Percentiles rank a stretch among this genome's conserved stretches.
Evolutionary conservation across 1,140 invertebrate genomes (phyloP).

Genomic region (Orchestia grillus): DNA sequence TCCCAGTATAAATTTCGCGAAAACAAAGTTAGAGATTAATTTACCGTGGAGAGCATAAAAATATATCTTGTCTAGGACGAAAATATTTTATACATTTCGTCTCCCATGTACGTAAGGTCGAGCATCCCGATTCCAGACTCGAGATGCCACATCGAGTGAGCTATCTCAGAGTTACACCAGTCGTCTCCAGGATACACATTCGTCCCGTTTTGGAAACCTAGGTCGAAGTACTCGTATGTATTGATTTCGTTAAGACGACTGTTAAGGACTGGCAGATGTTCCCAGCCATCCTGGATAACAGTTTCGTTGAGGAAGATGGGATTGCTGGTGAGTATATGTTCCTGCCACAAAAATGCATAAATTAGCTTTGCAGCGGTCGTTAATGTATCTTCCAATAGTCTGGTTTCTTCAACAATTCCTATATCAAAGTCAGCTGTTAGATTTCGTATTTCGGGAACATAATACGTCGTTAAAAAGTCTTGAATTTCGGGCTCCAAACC

Average conservation of each 20-base stretch:
- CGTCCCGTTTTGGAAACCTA: conserved; percentile 48
- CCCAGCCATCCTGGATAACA: neutral
- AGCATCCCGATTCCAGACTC: conserved; percentile 28
- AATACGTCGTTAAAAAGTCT: neutral
- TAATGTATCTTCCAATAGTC: neutral
- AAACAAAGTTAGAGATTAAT: neutral
- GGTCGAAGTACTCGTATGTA: conserved; percentile 25
- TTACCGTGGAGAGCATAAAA: neutral
- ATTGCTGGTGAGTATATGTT: neutral
- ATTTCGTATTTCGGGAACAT: conserved; percentile 20
- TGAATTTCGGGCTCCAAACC: neutral
- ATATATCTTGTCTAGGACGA: neutral
- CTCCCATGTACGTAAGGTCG: neutral
- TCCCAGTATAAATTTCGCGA: neutral
- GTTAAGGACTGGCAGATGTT: conserved; percentile 12
- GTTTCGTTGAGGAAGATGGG: neutral
- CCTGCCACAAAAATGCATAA: conserved; percentile 51
- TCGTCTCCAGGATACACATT: conserved; percentile 21
- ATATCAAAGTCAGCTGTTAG: neutral
- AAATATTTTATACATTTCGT: conserved; percentile 28
- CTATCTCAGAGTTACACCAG: conserved; percentile 12
- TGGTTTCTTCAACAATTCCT: neutral
- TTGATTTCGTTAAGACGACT: conserved; percentile 1
- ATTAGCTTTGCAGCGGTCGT: neutral
- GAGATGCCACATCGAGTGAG: conserved; percentile 32